Base-by-base conservation (phyloP, 2,888 invertebrate genomes). In the Bombyx huttoni region DNA sequence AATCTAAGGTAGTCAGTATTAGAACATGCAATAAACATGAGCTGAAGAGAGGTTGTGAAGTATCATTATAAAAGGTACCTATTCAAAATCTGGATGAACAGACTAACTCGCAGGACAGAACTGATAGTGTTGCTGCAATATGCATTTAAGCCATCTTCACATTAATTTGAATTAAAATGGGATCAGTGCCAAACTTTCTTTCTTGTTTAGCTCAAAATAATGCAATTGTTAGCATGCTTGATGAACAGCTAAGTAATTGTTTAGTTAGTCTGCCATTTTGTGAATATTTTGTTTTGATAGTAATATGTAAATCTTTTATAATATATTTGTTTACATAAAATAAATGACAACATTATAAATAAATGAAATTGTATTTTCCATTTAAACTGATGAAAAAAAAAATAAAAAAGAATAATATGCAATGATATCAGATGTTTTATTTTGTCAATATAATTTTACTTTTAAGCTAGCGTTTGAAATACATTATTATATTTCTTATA, bases 301-400 rank as follows among this genome's bases (percentile, higher is more conserved):
- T 87, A 86, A 87, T 88, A 87, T 88, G 88, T 88, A 88, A 88
- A 88, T 87, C 88, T 88, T 88, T 88, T 88, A 87, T 88, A 88
- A 88, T 87, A 88, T 87, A 88, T 88, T 88, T 88, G 88, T 87
- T 88, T 88, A 88, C 86, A 85, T 85, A 86, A 87, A 82, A 82
- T 83, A 83, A 87, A 88, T 87, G 85, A 88, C 86, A 88, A 88
- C 86, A 86, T 82, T 87, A 87, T 86, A 83, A 88, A 82, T 87
- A 87, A 87, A 85, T 83, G 81, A 86, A 86, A 87, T 80, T 88
- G 87, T 87, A 88, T 88, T 88, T 88, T 86, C 86, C 86, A 87
- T 88, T 88, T 88, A 87, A 88, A 88, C 83, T 86, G 86, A 88
- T 81, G 85, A 87, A 86, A 88, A 84, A n/a, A 88, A 87, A 86